These are phyloP conservation scores for Sphenopsis melanotis DNA, from an alignment of 2,797 vertebrate species.

Conservation along the genomic window DNA sequence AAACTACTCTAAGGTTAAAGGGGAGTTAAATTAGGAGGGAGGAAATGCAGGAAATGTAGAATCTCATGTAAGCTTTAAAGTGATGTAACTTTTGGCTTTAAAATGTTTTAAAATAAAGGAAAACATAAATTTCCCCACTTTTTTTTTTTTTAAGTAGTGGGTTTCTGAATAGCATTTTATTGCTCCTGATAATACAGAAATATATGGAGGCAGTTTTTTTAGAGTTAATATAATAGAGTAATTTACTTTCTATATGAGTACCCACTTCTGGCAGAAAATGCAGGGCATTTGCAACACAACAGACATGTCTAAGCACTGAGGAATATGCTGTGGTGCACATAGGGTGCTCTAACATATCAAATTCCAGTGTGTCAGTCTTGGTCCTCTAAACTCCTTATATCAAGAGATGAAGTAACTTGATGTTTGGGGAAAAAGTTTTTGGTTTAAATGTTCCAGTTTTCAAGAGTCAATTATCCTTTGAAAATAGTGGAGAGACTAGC, in stretches of 20 bases:
- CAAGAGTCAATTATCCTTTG: neutral
- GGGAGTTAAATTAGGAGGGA: neutral
- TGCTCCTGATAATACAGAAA: neutral
- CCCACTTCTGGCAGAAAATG: neutral
- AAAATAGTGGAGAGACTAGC: neutral
- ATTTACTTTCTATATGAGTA: neutral
- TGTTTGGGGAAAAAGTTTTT: neutral
- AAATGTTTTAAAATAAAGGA: neutral
- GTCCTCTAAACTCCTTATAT: neutral
- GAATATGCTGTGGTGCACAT: accelerated
- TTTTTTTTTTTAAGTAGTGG: neutral
- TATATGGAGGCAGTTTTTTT: neutral
- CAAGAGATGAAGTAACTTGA: neutral
- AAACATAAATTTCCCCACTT: neutral
- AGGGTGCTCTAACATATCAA: accelerated
- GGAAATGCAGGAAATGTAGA: neutral
- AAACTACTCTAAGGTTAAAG: neutral
- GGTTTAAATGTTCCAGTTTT: neutral
- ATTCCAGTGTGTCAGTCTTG: neutral
- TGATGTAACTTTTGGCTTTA: neutral
- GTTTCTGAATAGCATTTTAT: neutral
- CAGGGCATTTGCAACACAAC: neutral
- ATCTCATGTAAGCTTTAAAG: neutral
- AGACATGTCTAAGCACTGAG: neutral
- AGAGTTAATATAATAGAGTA: neutral